A percentile compares a stretch with the other conserved stretches of the same genome.
Conservation (phyloP, 2,113 vertebrate genomes). For the Amblyornis subalaris region DNA sequence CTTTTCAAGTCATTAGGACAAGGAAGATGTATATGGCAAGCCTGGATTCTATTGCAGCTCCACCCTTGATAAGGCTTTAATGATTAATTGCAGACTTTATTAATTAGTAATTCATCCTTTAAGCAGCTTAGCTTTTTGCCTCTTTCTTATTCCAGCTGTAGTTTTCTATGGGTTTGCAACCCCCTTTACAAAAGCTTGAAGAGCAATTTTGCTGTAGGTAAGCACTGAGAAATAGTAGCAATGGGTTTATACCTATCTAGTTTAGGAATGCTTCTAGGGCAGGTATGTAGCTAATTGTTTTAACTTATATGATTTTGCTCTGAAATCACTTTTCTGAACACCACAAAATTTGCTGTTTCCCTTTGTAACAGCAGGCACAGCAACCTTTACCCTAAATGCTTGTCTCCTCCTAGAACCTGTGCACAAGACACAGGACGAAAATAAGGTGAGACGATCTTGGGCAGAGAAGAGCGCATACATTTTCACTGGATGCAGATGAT, state of each 20-base stretch:
- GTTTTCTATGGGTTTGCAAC: background rate
- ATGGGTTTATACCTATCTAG: background rate
- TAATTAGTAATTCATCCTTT: background rate
- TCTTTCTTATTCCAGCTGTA: background rate
- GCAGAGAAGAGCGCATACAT: background rate
- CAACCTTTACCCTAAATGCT: background rate
- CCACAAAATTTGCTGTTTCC: background rate
- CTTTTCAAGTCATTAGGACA: background rate
- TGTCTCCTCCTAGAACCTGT: background rate
- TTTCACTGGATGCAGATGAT: background rate
- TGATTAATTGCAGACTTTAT: background rate
- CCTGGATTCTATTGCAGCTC: background rate
- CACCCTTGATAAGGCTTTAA: background rate
- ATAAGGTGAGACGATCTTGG: background rate
- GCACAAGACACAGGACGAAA: background rate
- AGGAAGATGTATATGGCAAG: background rate
- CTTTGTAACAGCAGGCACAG: background rate
- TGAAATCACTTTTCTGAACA: background rate
- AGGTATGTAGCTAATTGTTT: background rate
- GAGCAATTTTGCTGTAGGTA: background rate
- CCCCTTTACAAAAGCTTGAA: background rate
- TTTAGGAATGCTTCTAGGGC: background rate
- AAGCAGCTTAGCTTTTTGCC: background rate
- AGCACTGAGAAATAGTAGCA: background rate
- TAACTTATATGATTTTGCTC: background rate